phyloP scores from a whole-genome alignment of 2,113 vertebrate genomes.

The Pseudorhombus dupliciocellatus region DNA sequence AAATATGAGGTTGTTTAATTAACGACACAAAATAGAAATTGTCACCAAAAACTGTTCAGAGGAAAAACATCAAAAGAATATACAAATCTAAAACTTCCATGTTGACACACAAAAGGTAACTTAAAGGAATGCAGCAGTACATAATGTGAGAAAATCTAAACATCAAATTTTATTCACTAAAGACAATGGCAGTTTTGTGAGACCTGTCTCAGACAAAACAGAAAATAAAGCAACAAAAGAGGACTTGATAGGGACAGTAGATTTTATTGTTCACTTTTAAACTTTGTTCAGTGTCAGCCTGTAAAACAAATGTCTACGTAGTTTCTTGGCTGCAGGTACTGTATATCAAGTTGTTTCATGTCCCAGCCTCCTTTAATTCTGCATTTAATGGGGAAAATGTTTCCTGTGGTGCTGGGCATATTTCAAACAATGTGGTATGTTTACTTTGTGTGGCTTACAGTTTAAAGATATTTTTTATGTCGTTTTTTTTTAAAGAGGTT shows the following conservation, averaged over 20 bases:
- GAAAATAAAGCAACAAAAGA: no score
- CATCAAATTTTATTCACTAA: background rate
- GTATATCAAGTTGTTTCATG: background rate
- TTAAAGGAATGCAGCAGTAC: slow-evolving; percentile 1
- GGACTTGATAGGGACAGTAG: background rate
- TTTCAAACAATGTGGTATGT: slow-evolving; percentile 1
- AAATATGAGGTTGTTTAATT: background rate
- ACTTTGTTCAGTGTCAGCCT: background rate
- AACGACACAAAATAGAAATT: background rate
- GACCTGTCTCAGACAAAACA: background rate
- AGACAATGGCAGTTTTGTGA: background rate
- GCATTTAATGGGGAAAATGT: background rate
- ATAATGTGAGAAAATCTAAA: background rate
- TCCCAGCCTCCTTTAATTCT: slow-evolving; percentile 9
- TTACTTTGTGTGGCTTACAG: slow-evolving; percentile 18
- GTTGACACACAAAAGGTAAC: background rate
- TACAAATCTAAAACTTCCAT: background rate
- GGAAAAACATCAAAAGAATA: no score
- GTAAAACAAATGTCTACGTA: background rate
- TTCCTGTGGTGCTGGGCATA: background rate
- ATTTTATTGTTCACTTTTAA: slow-evolving; percentile 11
- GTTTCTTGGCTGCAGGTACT: background rate
- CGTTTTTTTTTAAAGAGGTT: slow-evolving; percentile 17
- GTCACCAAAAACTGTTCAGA: background rate
- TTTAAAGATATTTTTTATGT: background rate